Evolutionary conservation across 2,888 invertebrate species (phyloP).

Genomic region (Odontocolon sp.): DNA sequence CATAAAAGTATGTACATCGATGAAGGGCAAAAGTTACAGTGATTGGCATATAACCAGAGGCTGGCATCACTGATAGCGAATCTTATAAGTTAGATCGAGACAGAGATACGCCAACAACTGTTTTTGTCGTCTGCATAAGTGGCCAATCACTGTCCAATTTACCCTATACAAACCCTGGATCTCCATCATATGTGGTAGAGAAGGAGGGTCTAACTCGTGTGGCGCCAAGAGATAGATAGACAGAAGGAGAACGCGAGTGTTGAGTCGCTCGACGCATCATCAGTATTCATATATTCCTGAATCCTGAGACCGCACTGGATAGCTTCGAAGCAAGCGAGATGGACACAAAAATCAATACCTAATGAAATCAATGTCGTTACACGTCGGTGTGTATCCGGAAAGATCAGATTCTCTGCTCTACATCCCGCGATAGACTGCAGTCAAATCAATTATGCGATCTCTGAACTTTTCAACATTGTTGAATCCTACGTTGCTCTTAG

Average conservation of each 20-base stretch:
- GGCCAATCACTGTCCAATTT: no score
- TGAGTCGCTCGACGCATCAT: slow-evolving; percentile 59
- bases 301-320: slow-evolving; percentile 66
- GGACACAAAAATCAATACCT: slow-evolving; percentile 75
- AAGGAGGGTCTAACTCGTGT: slow-evolving; percentile 25
- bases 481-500: no score
- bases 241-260: slow-evolving; percentile 34
- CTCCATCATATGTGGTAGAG: neutral
- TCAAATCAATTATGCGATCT: slow-evolving; percentile 33
- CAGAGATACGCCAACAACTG: no score
- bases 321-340: slow-evolving; percentile 2
- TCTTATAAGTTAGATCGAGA: no score
- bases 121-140: no score
- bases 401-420: slow-evolving; percentile 44
- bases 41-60: neutral
- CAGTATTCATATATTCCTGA: slow-evolving; percentile 76
- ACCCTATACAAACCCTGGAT: no score
- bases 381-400: slow-evolving; percentile 30
- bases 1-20: slow-evolving; percentile 21
- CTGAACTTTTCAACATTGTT: neutral
- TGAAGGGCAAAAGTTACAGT: neutral
- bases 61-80: no score
- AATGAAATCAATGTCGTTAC: slow-evolving; percentile 77
- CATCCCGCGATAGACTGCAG: neutral
- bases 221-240: slow-evolving; percentile 39